Evolutionary conservation across 2,113 vertebrate genomes (phyloP).

Genomic region (Numenius arquata): DNA sequence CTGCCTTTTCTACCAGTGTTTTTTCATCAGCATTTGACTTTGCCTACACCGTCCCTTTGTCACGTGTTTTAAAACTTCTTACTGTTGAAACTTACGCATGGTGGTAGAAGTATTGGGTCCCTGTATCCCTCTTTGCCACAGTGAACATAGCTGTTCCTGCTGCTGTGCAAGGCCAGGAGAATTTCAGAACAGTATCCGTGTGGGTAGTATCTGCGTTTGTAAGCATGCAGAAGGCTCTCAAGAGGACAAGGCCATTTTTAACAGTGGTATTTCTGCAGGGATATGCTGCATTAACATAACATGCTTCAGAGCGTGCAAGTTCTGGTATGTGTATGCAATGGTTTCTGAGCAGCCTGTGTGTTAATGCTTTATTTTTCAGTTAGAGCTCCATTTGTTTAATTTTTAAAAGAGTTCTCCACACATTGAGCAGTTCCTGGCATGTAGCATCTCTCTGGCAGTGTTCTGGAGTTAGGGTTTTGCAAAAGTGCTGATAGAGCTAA

Average conservation of each 20-base stretch:
- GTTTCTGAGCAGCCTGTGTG: neutral
- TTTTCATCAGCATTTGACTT: neutral
- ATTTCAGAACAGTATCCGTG: neutral
- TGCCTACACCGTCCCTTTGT: neutral
- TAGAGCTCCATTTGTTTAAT: neutral
- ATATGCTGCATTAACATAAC: neutral
- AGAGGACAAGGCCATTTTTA: neutral
- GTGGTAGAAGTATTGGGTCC: neutral
- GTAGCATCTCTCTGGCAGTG: neutral
- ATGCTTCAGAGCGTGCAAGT: neutral
- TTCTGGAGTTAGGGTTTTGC: neutral
- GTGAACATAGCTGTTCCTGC: neutral
- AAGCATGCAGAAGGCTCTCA: neutral
- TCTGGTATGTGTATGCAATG: accelerated
- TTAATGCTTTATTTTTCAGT: neutral
- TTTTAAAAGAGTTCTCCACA: neutral
- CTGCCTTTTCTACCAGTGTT: neutral
- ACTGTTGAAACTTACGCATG: neutral
- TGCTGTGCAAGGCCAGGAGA: neutral
- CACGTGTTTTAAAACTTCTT: neutral
- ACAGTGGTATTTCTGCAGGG: neutral
- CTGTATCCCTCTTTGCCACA: neutral
- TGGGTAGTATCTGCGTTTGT: neutral
- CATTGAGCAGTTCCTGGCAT: neutral
- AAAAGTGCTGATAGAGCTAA: neutral